phyloP scores from a whole-genome alignment of 2,797 vertebrate genomes.

The Salarias fasciatus region DNA sequence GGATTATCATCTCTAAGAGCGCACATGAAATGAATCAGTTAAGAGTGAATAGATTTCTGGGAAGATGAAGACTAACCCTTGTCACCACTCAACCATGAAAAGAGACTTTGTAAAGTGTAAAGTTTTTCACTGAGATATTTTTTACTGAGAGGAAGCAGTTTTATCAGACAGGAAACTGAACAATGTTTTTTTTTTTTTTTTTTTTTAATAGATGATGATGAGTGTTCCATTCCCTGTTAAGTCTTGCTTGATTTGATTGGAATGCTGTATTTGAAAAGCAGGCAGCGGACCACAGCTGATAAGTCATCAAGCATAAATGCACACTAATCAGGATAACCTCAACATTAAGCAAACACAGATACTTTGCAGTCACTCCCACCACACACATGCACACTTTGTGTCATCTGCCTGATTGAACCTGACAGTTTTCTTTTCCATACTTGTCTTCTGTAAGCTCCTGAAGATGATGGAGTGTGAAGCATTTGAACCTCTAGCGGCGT shows the following conservation, averaged over 20 bases:
- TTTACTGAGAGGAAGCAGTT: conserved; percentile 42
- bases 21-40: not conserved
- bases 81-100: not conserved
- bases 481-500: conserved; percentile 54
- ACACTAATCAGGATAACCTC: conserved; percentile 20
- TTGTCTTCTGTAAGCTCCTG: conserved; percentile 37
- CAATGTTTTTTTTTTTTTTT: conserved; percentile 32
- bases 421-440: conserved; percentile 35
- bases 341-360: not conserved
- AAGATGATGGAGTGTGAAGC: conserved; percentile 41
- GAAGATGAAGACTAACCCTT: not conserved
- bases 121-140: too few species aligned
- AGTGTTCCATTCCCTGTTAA: conserved; percentile 48
- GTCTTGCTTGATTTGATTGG: conserved; percentile 32
- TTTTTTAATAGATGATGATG: conserved; percentile 38
- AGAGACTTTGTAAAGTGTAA: conserved; percentile 4
- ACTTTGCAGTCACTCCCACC: conserved; percentile 6
- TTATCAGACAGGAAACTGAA: conserved; percentile 67
- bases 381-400: conserved; percentile 5
- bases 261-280: conserved; percentile 37
- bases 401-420: conserved; percentile 33
- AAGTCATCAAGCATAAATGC: conserved; percentile 32
- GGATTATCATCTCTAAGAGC: conserved; percentile 6
- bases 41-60: conserved; percentile 4
- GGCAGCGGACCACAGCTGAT: conserved; percentile 23